Conservation (phyloP, 1,140 invertebrate genomes). For the Odontomachus brunneus region DNA sequence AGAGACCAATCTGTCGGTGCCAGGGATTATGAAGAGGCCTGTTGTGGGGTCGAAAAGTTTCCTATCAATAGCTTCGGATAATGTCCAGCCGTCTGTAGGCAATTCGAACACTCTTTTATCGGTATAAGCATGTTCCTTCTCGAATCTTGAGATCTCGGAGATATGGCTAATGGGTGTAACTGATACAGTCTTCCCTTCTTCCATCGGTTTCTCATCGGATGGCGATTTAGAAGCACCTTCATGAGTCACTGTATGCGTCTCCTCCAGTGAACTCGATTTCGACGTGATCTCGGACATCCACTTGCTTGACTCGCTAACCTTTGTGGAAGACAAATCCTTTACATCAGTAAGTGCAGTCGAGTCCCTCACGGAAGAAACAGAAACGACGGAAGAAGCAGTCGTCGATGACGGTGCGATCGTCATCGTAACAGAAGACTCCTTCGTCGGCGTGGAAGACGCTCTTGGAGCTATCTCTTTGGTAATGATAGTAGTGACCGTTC, state of each 20-base stretch:
- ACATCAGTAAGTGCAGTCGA: neutral
- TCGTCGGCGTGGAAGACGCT: slow-evolving; percentile 47
- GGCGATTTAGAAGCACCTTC: slow-evolving; percentile 39
- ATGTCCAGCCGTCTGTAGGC: slow-evolving; percentile 93
- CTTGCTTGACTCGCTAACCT: slow-evolving; percentile 26
- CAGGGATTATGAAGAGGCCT: slow-evolving; percentile 94
- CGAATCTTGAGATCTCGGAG: slow-evolving; percentile 78
- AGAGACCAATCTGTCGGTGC: slow-evolving; percentile 93
- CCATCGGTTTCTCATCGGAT: slow-evolving; percentile 58
- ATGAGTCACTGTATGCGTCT: no score
- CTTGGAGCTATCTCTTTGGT: slow-evolving; percentile 68
- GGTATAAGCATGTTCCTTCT: slow-evolving; percentile 68
- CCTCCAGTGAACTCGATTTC: neutral
- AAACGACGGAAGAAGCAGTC: no score
- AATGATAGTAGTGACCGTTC: slow-evolving; percentile 80
- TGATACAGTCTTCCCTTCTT: neutral
- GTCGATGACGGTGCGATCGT: slow-evolving; percentile 5
- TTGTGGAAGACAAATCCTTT: neutral
- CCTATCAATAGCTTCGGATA: slow-evolving; percentile 91
- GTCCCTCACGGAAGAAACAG: neutral
- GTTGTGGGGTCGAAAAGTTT: slow-evolving; percentile 92
- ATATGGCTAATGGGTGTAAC: slow-evolving; percentile 64
- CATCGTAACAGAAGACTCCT: slow-evolving; percentile 26
- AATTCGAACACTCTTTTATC: slow-evolving; percentile 89
- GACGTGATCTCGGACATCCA: slow-evolving; percentile 15